phyloP scores from a whole-genome alignment of 2,888 invertebrate species.

The Chironomus tentans region DNA sequence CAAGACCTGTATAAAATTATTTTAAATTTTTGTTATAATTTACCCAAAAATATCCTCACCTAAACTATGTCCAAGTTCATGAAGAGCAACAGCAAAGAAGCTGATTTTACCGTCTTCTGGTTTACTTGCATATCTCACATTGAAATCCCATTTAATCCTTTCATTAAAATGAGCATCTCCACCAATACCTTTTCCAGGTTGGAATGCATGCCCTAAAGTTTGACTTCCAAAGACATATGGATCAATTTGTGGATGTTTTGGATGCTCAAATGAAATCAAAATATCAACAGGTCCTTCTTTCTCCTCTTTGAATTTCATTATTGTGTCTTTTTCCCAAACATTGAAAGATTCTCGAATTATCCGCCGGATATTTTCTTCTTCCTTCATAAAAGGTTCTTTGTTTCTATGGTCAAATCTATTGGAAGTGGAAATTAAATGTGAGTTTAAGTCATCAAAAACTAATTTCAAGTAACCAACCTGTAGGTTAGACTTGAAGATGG shows the following conservation, averaged over 20 bases:
- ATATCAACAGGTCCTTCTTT: neutral
- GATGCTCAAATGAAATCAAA: neutral
- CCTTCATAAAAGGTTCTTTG: neutral
- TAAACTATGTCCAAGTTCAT: slow-evolving; percentile 11
- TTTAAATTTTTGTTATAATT: no score
- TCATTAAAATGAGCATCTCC: slow-evolving; percentile 17
- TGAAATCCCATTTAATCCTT: slow-evolving; percentile 6
- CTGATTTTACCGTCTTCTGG: neutral
- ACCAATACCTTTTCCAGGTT: neutral
- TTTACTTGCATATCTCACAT: neutral
- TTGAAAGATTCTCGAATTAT: neutral
- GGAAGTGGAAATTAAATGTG: neutral
- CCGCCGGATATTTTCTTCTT: neutral
- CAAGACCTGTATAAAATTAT: neutral
- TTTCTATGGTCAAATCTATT: neutral
- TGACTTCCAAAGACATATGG: neutral
- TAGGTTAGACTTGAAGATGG: neutral
- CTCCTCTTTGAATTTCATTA: neutral
- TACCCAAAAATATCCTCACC: neutral
- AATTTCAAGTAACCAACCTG: neutral
- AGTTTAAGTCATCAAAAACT: neutral
- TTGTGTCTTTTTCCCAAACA: neutral
- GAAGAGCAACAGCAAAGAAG: slow-evolving; percentile 6
- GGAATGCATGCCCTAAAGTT: slow-evolving; percentile 12
- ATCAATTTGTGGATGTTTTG: neutral